Evolutionary conservation across 2,113 vertebrate species (phyloP).

Genomic region (Hippocampus mohnikei): DNA sequence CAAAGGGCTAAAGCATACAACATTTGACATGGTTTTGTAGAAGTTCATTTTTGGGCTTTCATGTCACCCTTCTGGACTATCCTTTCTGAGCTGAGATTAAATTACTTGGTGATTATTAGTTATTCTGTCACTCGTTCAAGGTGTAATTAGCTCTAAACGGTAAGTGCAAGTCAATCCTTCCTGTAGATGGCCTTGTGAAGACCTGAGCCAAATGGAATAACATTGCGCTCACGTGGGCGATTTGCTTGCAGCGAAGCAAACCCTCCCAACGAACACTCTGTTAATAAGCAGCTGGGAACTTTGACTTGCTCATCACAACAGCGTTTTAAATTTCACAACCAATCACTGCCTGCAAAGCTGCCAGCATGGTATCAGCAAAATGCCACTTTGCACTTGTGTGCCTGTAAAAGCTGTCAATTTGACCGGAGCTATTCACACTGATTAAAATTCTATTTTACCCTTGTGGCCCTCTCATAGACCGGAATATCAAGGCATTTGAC

Average conservation of each 20-base stretch:
- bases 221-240: constrained; percentile 9
- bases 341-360: constrained; percentile 17
- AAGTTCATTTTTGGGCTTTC: too few species aligned
- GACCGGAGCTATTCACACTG: constrained; percentile 39
- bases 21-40: too few species aligned
- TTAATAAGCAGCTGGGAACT: constrained; percentile 39
- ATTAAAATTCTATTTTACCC: constrained; percentile 13
- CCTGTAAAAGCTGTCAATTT: constrained; percentile 25
- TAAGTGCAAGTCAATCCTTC: neutral
- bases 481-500: constrained; percentile 11
- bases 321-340: constrained; percentile 25
- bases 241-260: constrained; percentile 10
- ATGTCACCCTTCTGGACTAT: too few species aligned
- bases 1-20: too few species aligned
- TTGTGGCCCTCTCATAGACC: neutral
- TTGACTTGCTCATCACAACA: constrained; percentile 35
- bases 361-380: constrained; percentile 4
- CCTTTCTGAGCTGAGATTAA: too few species aligned
- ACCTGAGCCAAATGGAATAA: constrained; percentile 30
- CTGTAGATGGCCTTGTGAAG: constrained; percentile 1
- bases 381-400: constrained; percentile 19
- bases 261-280: neutral
- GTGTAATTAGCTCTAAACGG: neutral
- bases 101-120: too few species aligned
- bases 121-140: neutral